Base-by-base conservation (phyloP, 2,797 vertebrate genomes). In the Cheirogaleus major region DNA sequence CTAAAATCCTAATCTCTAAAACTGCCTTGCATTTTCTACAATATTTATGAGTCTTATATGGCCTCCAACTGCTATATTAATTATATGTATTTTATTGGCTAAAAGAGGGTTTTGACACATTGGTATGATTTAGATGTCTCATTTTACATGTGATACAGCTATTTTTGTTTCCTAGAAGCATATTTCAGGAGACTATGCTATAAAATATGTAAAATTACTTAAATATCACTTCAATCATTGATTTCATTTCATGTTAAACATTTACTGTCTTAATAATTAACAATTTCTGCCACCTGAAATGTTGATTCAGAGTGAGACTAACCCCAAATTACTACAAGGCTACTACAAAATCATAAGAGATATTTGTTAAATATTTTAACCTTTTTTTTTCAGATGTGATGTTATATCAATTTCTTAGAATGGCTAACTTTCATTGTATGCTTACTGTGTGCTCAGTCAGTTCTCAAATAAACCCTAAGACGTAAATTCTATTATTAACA, bases 261-360 rank as follows among this genome's bases (percentile, higher is more conserved):
- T 96, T 85, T 98, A 98, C 94, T 96, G 91, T 97, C 97, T 97
- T 96, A 97, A 97, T 84, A 98, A 98, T 97, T 87, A 97, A 86
- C 87, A 97, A 92, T 93, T 95, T 83, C 25, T 59, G 57, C 79
- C 97, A 95, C 76, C 59, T 78, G 90, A 96, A 97, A 63, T 87
- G 86, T 7, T 85, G 89, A 96, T 50, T 88, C 27, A 73, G 43
- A 81, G 82, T 89, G 69, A 97, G 91, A 97, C 80, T 85, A 90
- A 59, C 14, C 92, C 63, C 67, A 94, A 97, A 97, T 89, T 7
- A 94, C 89, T 95, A 85, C 13, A 41, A 70, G 70, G 67, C 27
- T 22, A 89, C 81, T 92, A 12, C 55, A 93, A 67, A 55, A 61
- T 41, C 95, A 85, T 69, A 85, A 91, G 32, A 94, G 84, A 82